Percentiles rank a stretch among this genome's conserved stretches.
These are phyloP conservation scores for Perca fluviatilis DNA, from an alignment of 2,113 vertebrate species.

Conservation along the genomic window DNA sequence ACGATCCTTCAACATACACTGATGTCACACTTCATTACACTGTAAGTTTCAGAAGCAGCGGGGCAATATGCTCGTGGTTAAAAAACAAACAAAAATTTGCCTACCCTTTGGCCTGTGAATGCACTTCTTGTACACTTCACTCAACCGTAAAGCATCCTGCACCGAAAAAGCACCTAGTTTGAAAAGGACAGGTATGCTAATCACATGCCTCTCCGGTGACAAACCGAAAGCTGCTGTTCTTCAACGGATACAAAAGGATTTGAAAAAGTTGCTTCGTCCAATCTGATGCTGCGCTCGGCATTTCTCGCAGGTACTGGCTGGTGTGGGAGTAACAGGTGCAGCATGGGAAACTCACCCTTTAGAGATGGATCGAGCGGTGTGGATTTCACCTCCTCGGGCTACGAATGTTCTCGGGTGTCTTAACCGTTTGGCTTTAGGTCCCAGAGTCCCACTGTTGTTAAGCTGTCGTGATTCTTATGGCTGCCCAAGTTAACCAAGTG, in stretches of 20 bases:
- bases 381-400: constrained; percentile 72
- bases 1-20: constrained; percentile 42
- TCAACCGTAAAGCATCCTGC: constrained; percentile 16
- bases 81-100: constrained; percentile 20
- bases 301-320: constrained; percentile 66
- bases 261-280: constrained; percentile 67
- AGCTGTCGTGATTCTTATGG: constrained; percentile 33
- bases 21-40: constrained; percentile 58
- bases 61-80: constrained; percentile 14
- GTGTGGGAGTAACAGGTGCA: constrained; percentile 72
- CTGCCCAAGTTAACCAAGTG: constrained; percentile 11
- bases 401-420: constrained; percentile 65
- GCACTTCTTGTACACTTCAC: constrained; percentile 14
- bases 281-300: constrained; percentile 35
- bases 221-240: constrained; percentile 63
- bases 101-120: constrained; percentile 31
- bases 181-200: constrained; percentile 53
- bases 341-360: constrained; percentile 61
- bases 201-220: constrained; percentile 66
- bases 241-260: constrained; percentile 62
- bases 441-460: constrained; percentile 49
- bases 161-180: constrained; percentile 19
- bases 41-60: constrained; percentile 15
- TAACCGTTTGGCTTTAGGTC: constrained; percentile 30
- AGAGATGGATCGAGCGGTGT: constrained; percentile 57